phyloP scores from a whole-genome alignment of 2,113 vertebrate genomes.

The Chinchilla lanigera region DNA sequence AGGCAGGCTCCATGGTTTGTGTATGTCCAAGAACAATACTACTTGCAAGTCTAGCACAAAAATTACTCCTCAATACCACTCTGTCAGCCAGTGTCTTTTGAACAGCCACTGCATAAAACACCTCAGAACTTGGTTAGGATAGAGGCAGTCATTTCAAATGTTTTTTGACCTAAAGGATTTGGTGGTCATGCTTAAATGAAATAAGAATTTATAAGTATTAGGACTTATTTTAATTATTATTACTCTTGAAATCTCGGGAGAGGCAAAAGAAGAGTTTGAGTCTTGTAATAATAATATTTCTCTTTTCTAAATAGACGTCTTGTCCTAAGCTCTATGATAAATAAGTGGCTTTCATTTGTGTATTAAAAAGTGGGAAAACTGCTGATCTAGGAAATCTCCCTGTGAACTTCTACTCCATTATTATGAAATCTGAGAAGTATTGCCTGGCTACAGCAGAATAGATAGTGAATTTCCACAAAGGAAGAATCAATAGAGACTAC shows the following conservation, averaged over 20 bases:
- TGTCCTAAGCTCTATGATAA: background rate
- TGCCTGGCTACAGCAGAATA: slow-evolving; percentile 63
- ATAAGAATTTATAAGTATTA: background rate
- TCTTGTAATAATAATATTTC: background rate
- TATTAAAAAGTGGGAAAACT: slow-evolving; percentile 42
- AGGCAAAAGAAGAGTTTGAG: background rate
- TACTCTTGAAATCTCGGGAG: background rate
- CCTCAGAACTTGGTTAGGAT: background rate
- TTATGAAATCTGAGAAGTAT: slow-evolving; percentile 61
- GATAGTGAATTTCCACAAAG: slow-evolving; percentile 64
- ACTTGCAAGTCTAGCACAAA: background rate
- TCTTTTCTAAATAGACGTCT: background rate
- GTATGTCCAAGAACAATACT: background rate
- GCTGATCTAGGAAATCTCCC: slow-evolving; percentile 33
- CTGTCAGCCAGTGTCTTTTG: background rate
- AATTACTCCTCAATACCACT: background rate
- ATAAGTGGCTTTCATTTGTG: background rate
- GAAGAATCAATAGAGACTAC: slow-evolving; percentile 79
- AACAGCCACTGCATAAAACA: background rate
- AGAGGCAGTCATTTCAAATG: background rate
- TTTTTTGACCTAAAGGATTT: background rate
- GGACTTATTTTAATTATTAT: background rate
- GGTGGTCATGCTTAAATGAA: background rate
- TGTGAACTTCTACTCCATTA: slow-evolving; percentile 53
- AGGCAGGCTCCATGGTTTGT: background rate